phyloP scores from a whole-genome alignment of 1,140 invertebrate species.

The Daktulosphaira vitifoliae region DNA sequence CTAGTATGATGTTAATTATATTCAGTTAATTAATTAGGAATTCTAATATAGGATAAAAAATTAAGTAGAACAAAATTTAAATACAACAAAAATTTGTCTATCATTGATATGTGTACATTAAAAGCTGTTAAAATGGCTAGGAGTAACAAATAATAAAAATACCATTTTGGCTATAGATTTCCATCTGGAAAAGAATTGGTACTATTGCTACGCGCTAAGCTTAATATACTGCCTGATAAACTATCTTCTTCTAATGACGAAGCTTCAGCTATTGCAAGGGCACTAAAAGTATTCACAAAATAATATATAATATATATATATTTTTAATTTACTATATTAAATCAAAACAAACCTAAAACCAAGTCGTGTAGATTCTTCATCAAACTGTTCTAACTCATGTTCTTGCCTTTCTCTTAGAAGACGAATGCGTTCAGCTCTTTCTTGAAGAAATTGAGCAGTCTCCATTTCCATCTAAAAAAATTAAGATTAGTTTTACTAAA shows the following conservation, averaged over 20 bases:
- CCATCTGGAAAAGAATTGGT: conserved; percentile 77
- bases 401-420: conserved; percentile 80
- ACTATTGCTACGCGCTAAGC: conserved; percentile 86
- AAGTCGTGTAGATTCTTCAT: conserved; percentile 81
- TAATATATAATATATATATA: neutral
- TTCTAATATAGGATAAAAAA: conserved; percentile 27
- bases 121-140: conserved; percentile 24
- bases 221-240: conserved; percentile 86
- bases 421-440: conserved; percentile 77
- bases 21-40: conserved; percentile 21
- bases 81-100: conserved; percentile 14
- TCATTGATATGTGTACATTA: conserved; percentile 29
- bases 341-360: conserved; percentile 67
- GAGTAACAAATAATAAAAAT: conserved; percentile 3
- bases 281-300: conserved; percentile 52
- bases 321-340: neutral
- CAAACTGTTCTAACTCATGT: conserved; percentile 84
- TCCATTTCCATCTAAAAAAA: conserved; percentile 79
- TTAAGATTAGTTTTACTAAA: no score
- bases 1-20: conserved; percentile 19
- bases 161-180: conserved; percentile 55
- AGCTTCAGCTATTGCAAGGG: conserved; percentile 79
- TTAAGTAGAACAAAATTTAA: conserved; percentile 31
- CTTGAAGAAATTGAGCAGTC: conserved; percentile 78
- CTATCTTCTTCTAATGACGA: conserved; percentile 80